phyloP scores from a whole-genome alignment of 2,888 invertebrate genomes.

The Balanococcus diminutus region DNA sequence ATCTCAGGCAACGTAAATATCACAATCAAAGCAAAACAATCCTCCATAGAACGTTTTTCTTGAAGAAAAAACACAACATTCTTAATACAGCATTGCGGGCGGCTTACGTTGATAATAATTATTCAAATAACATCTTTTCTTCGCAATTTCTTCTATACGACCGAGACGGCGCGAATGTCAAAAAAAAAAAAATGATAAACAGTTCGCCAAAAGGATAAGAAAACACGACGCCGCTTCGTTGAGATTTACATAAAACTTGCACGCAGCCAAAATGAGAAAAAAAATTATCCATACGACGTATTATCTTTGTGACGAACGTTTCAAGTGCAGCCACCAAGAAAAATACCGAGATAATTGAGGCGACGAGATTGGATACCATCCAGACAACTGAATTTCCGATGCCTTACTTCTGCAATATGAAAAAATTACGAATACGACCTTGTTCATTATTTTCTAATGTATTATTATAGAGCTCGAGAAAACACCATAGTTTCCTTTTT shows the following conservation, averaged over 20 bases:
- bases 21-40: background rate
- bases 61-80: background rate
- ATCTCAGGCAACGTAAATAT: constrained; percentile 5
- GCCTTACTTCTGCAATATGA: background rate
- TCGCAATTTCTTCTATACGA: background rate
- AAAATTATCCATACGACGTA: background rate
- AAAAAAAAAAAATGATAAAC: constrained; percentile 18
- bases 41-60: background rate
- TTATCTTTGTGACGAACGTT: background rate
- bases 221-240: constrained; percentile 7
- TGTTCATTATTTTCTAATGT: background rate
- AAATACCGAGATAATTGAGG: constrained; percentile 19
- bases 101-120: constrained; percentile 7
- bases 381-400: background rate
- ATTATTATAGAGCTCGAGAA: background rate
- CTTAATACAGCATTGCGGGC: constrained; percentile 5
- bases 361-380: constrained; percentile 30
- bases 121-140: constrained; percentile 27
- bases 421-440: constrained; percentile 23
- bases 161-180: background rate
- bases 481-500: background rate
- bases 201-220: constrained; percentile 24
- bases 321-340: background rate
- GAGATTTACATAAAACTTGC: constrained; percentile 4
- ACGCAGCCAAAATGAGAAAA: constrained; percentile 1